Percentiles rank a stretch among this genome's conserved stretches.
phyloP scores from a whole-genome alignment of 1,140 invertebrate genomes.

The Dendroctonus ponderosae region DNA sequence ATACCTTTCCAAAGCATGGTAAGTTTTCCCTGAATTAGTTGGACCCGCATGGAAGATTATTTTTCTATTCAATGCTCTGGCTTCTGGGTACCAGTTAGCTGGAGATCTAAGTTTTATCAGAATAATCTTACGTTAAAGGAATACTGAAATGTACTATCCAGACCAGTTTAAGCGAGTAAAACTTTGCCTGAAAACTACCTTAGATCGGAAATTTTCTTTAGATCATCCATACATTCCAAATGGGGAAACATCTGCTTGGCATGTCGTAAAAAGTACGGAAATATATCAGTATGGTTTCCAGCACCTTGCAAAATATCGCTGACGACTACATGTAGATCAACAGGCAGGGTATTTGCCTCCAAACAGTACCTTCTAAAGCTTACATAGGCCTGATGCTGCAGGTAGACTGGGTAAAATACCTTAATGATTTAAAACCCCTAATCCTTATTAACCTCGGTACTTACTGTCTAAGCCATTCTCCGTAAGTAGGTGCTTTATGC shows the following conservation, averaged over 20 bases:
- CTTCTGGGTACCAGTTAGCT: constrained; percentile 93
- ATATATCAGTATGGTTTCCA: constrained; percentile 85
- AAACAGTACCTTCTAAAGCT: constrained; percentile 89
- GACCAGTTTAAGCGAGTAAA: too few relatives aligned
- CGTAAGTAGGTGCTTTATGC: constrained; percentile 68
- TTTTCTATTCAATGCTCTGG: constrained; percentile 83
- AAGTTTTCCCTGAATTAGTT: constrained; percentile 99
- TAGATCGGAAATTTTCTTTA: constrained; percentile 95
- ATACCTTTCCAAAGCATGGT: constrained; percentile 91
- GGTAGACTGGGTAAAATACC: constrained; percentile 57
- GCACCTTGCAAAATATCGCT: constrained; percentile 83
- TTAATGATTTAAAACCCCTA: background rate
- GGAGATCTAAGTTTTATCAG: constrained; percentile 58
- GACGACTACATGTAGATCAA: constrained; percentile 89
- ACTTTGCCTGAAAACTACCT: too few relatives aligned
- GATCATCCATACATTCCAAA: constrained; percentile 95
- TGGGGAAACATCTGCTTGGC: constrained; percentile 93
- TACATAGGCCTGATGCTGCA: constrained; percentile 84
- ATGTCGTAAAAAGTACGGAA: constrained; percentile 92
- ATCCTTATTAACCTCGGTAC: constrained; percentile 31
- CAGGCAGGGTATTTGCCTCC: constrained; percentile 77
- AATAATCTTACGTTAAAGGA: background rate
- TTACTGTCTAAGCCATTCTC: constrained; percentile 85
- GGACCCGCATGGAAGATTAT: constrained; percentile 98
- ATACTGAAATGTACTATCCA: background rate